phyloP scores from a whole-genome alignment of 2,113 vertebrate species.

The Fregetta grallaria region DNA sequence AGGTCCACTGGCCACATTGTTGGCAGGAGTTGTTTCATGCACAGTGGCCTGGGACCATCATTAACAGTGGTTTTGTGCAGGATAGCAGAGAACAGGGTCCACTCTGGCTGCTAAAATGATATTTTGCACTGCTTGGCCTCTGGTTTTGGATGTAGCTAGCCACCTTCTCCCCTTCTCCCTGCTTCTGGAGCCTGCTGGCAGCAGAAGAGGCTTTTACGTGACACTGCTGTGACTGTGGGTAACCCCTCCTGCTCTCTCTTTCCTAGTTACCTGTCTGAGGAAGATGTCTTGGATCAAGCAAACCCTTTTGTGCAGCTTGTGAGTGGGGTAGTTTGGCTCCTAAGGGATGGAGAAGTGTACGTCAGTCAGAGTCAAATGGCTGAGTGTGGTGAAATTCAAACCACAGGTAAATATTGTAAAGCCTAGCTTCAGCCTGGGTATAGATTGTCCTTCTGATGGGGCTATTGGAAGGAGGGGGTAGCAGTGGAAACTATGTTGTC shows the following conservation, averaged over 20 bases:
- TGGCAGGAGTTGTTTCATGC: neutral
- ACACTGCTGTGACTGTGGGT: neutral
- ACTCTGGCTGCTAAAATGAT: neutral
- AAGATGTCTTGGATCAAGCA: constrained; percentile 81
- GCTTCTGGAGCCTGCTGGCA: neutral
- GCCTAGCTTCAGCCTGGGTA: neutral
- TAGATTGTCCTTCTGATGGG: neutral
- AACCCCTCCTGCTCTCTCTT: neutral
- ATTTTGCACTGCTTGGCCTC: neutral
- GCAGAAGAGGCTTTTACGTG: neutral
- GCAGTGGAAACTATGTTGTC: neutral
- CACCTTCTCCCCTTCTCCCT: neutral
- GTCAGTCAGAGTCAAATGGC: constrained; percentile 79
- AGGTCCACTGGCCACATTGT: rapidly evolving
- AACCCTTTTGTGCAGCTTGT: constrained; percentile 94
- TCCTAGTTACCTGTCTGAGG: constrained; percentile 89
- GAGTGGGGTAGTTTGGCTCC: constrained; percentile 91
- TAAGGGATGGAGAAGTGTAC: constrained; percentile 85
- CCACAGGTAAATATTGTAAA: constrained; percentile 78
- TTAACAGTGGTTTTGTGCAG: neutral
- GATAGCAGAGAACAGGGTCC: neutral
- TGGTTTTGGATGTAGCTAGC: neutral
- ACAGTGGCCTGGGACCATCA: neutral
- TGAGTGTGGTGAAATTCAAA: constrained; percentile 83
- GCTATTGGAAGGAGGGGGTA: neutral